These are phyloP conservation scores for Poeciliopsis prolifica DNA, from an alignment of 2,113 vertebrate genomes.

Conservation along the genomic window DNA sequence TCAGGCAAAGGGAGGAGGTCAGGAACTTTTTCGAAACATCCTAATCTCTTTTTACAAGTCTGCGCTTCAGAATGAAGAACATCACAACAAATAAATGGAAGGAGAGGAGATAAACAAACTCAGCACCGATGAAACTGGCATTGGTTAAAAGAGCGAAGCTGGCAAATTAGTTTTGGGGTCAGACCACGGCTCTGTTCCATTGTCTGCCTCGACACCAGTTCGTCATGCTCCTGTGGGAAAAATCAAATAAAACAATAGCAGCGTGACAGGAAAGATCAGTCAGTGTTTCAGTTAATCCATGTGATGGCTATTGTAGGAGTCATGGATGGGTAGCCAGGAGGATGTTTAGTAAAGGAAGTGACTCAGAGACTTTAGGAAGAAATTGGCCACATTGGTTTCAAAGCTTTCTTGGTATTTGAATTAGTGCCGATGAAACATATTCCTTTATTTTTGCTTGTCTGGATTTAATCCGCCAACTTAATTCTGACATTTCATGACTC, in stretches of 20 bases:
- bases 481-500: neutral
- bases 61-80: constrained; percentile 16
- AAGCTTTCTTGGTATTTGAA: neutral
- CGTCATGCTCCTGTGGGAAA: constrained; percentile 69
- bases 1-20: neutral
- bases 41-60: constrained; percentile 13
- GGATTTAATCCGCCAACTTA: neutral
- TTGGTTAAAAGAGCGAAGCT: constrained; percentile 61
- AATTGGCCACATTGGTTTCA: constrained; percentile 9
- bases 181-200: constrained; percentile 57
- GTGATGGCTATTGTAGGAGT: constrained; percentile 71
- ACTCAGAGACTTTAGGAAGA: constrained; percentile 38
- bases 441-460: constrained; percentile 1
- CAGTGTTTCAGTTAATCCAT: constrained; percentile 69
- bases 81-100: constrained; percentile 64
- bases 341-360: constrained; percentile 75
- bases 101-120: constrained; percentile 70
- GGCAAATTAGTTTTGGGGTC: constrained; percentile 77
- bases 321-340: constrained; percentile 68
- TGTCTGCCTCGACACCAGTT: constrained; percentile 67
- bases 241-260: constrained; percentile 79
- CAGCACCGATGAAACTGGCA: constrained; percentile 52
- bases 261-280: constrained; percentile 68
- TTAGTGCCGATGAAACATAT: constrained; percentile 5
- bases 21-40: neutral